A percentile compares a stretch with the other conserved stretches of the same genome.
Evolutionary conservation across 2,888 invertebrate species (phyloP).

Genomic region (Phalangium opilio): DNA sequence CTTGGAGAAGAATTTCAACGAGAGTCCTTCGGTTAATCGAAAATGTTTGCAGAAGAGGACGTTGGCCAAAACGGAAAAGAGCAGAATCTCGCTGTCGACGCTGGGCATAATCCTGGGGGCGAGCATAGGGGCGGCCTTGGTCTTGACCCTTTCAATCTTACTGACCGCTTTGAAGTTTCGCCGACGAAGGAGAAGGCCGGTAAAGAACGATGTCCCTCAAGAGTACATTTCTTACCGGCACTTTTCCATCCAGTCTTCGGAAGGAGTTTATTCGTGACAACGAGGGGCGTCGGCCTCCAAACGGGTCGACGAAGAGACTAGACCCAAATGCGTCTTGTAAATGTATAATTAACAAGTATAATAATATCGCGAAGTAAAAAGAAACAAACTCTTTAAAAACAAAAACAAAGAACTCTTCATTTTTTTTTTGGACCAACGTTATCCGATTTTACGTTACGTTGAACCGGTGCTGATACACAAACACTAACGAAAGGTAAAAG

Average conservation of each 20-base stretch:
- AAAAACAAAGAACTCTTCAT: too few species aligned
- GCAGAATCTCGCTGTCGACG: conserved; percentile 37
- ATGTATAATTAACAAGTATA: too few species aligned
- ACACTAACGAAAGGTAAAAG: too few species aligned
- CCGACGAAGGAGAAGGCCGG: conserved; percentile 16
- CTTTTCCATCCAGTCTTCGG: conserved; percentile 23
- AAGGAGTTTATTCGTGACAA: conserved; percentile 21
- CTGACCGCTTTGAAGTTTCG: conserved; percentile 20
- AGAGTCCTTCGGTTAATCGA: conserved; percentile 19
- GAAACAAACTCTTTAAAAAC: too few species aligned
- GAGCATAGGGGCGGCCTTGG: conserved; percentile 69
- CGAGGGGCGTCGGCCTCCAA: too few species aligned
- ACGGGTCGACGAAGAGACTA: too few species aligned
- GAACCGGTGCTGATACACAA: too few species aligned
- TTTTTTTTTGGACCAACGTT: too few species aligned
- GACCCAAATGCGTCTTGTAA: too few species aligned
- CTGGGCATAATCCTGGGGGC: conserved; percentile 72
- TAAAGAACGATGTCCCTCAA: conserved; percentile 21
- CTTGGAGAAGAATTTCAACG: conserved; percentile 15
- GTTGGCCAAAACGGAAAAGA: conserved; percentile 18
- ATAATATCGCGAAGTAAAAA: too few species aligned
- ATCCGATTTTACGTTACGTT: too few species aligned
- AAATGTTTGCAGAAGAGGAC: conserved; percentile 22
- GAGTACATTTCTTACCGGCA: conserved; percentile 25
- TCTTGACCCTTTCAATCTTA: conserved; percentile 59